Evolutionary conservation across 2,113 vertebrate genomes (phyloP).

Genomic region (Mesembrinibis cayennensis): DNA sequence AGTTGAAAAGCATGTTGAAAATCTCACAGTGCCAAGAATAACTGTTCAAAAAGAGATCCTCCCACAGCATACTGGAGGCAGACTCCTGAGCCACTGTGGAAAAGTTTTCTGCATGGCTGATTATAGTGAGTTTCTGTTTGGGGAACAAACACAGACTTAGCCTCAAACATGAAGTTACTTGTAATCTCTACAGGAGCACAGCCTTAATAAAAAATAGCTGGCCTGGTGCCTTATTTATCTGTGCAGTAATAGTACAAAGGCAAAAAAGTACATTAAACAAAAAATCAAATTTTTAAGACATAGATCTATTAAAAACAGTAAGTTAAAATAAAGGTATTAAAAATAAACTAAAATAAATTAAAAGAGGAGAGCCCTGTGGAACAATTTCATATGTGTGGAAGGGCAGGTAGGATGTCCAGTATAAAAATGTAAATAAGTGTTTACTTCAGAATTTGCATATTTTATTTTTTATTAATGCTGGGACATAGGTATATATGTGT

Average conservation of each 20-base stretch:
- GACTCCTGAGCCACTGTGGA: neutral
- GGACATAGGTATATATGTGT: neutral
- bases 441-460: neutral
- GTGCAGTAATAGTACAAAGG: neutral
- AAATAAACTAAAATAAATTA: neutral
- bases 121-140: neutral
- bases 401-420: neutral
- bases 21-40: neutral
- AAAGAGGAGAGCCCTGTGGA: neutral
- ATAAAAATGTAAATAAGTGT: neutral
- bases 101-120: neutral
- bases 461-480: neutral
- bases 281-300: neutral
- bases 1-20: neutral
- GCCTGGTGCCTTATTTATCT: neutral
- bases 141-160: neutral
- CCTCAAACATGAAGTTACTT: neutral
- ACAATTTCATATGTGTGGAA: neutral
- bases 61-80: neutral
- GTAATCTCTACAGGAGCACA: neutral
- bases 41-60: neutral
- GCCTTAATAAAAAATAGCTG: neutral
- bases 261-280: neutral
- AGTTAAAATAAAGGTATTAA: neutral
- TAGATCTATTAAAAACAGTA: neutral